Conservation (phyloP, 2,888 invertebrate species). For the Rhingia campestris region DNA sequence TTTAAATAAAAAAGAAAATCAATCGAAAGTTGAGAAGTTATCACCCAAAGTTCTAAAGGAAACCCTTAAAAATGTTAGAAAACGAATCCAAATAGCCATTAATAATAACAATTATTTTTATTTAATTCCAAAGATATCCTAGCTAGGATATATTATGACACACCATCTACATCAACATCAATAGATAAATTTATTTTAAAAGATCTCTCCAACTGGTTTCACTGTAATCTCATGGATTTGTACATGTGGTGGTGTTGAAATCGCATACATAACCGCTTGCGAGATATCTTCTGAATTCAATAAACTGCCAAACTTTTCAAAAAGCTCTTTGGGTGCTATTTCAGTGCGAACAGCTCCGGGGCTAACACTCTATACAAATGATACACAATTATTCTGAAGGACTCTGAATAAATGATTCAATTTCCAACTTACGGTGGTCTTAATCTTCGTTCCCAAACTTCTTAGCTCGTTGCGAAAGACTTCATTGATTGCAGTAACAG, state of each 20-base stretch:
- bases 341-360: constrained; percentile 53
- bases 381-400: too few relatives aligned
- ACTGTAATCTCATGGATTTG: constrained; percentile 51
- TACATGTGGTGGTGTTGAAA: constrained; percentile 59
- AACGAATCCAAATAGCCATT: too few relatives aligned
- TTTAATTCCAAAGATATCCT: too few relatives aligned
- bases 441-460: constrained; percentile 72
- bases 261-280: constrained; percentile 37
- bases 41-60: too few relatives aligned
- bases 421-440: constrained; percentile 75
- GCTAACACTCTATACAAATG: constrained; percentile 45
- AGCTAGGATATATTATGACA: too few relatives aligned
- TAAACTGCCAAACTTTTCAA: constrained; percentile 72
- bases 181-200: neutral
- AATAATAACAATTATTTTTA: too few relatives aligned
- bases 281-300: constrained; percentile 51
- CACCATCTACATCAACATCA: too few relatives aligned
- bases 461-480: constrained; percentile 75
- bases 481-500: constrained; percentile 75
- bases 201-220: constrained; percentile 28
- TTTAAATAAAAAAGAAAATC: too few relatives aligned
- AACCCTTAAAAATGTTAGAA: too few relatives aligned
- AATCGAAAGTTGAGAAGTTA: too few relatives aligned
- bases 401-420: too few relatives aligned
- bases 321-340: constrained; percentile 70